Base-by-base conservation (phyloP, 92 coral and sea anemone species). In the Zoanthus solanderi region DNA sequence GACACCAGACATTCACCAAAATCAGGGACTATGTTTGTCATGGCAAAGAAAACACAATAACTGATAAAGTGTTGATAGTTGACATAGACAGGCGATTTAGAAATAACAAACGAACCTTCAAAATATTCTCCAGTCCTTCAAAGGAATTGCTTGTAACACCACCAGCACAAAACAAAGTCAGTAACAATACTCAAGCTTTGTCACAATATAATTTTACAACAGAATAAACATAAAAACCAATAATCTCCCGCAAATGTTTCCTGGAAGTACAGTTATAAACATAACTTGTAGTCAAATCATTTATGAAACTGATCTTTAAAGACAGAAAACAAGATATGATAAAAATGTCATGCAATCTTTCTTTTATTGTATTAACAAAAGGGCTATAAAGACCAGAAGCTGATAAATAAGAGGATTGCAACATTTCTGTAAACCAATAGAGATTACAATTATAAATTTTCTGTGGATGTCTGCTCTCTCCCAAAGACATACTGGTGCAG, bases 101-200 rank as follows among this genome's bases (percentile, higher is more conserved):
- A 66, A 42, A 65, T 18, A 46, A 46, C 58, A 60, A 18, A 81
- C 85, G n/a, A 81, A 81, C 85, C 85, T 81, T 32, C 56, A 65
- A 32, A 46, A 67, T 16, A 16, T 50, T 32, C 84, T 79, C 84
- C 57, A 16, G 72, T 60, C 30, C 48, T 7, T 58, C 37, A 66
- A 52, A 63, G 6, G 28, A 66, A 17, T 45, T 32, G 10, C 75
- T 81, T 81, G 46, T 46, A 66, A 12, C 44, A 81, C 60, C 29
- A 60, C 47, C 72, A 78, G 54, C 17, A 3, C 54, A 37, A 18
- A 3, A 18, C 30, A 66, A 12, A 29, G 31, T 14, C 1, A 10
- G 16, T 31, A 69, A 28, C 23, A 31, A 23, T 65, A 42, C 46
- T 69, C 37, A 63, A 7, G 16, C 11, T 34, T 78, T 32, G 54